These are phyloP conservation scores for Pithys albifrons DNA, from an alignment of 2,113 vertebrate genomes.

Conservation along the genomic window DNA sequence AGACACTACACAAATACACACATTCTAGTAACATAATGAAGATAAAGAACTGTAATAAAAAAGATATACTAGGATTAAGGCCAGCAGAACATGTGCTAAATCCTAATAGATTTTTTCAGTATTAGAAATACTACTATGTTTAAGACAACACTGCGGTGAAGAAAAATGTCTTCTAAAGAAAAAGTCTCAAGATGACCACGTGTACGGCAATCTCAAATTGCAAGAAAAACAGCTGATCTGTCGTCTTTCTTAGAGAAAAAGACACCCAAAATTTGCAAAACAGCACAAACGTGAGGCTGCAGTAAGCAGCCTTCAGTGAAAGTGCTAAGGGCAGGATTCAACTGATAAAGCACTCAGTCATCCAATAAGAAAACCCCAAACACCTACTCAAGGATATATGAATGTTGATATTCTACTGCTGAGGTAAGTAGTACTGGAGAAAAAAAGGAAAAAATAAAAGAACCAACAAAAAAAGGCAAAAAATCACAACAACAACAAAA, in stretches of 20 bases:
- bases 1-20: neutral
- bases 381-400: neutral
- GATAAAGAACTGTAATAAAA: neutral
- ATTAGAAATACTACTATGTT: neutral
- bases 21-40: neutral
- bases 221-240: neutral
- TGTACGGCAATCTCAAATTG: neutral
- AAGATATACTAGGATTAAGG: neutral
- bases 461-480: neutral
- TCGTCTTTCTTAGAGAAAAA: neutral
- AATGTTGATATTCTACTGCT: neutral
- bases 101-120: rapidly evolving
- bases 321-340: neutral
- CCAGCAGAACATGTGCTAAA: neutral
- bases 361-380: neutral
- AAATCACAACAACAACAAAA: neutral
- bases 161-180: neutral
- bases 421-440: neutral
- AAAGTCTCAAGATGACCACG: neutral
- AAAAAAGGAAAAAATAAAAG: too few relatives aligned
- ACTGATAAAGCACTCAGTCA: neutral
- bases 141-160: neutral
- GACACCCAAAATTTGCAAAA: neutral
- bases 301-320: neutral
- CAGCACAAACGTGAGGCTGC: neutral